A percentile compares a stretch with the other conserved stretches of the same genome.
These are phyloP conservation scores for Kryphioiulus occultus DNA, from an alignment of 2,888 invertebrate species.

Conservation along the genomic window DNA sequence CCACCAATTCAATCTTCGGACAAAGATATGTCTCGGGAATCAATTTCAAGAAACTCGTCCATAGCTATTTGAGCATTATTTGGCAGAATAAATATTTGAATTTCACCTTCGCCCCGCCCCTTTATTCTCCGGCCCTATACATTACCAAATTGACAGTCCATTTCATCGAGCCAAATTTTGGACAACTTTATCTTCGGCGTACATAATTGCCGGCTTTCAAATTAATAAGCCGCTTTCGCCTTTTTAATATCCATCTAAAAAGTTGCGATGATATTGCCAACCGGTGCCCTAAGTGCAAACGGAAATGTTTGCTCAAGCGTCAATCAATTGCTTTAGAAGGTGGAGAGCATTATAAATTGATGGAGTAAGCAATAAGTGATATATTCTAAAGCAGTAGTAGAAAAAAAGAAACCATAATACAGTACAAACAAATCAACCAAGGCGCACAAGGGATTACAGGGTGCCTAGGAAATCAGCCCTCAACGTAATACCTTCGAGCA, in stretches of 20 bases:
- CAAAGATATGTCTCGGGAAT: background rate
- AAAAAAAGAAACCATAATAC: background rate
- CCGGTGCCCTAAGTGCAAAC: background rate
- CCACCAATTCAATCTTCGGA: background rate
- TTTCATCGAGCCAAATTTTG: slow-evolving; percentile 6
- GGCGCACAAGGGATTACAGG: background rate
- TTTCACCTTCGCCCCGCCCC: background rate
- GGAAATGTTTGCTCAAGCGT: background rate
- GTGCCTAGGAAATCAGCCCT: background rate
- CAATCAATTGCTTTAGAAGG: background rate
- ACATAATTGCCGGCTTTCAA: slow-evolving; percentile 28
- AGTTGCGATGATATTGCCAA: background rate
- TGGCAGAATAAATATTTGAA: slow-evolving; percentile 18
- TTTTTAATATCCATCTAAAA: background rate
- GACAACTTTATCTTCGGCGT: background rate
- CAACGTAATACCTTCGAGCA: background rate
- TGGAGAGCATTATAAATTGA: slow-evolving; percentile 20
- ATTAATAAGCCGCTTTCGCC: slow-evolving; percentile 14
- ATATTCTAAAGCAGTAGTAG: background rate
- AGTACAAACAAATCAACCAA: background rate
- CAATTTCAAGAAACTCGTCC: slow-evolving; percentile 16
- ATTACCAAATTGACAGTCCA: background rate
- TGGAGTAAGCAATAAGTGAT: slow-evolving; percentile 21
- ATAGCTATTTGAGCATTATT: background rate
- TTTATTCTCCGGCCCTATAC: background rate